Evolutionary conservation across 1,140 invertebrate genomes (phyloP).

Genomic region (Cecropterus lyciades): DNA sequence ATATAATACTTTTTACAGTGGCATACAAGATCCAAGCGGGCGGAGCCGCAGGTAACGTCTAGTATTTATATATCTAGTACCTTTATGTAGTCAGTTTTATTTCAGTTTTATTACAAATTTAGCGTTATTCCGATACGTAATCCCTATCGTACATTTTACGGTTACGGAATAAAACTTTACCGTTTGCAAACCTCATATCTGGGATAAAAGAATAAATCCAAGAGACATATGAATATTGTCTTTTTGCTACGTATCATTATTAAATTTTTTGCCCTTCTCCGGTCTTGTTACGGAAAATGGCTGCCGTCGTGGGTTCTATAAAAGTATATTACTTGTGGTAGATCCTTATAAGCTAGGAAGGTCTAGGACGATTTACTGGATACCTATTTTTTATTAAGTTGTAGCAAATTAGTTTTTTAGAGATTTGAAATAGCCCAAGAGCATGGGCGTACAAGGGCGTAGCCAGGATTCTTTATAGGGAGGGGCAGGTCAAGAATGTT

Average conservation of each 20-base stretch:
- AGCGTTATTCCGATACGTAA: not conserved
- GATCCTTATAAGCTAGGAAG: not conserved
- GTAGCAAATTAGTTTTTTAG: no score
- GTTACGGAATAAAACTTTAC: conserved; percentile 16
- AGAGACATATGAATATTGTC: conserved; percentile 31
- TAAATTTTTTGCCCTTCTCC: conserved; percentile 29
- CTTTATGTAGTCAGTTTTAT: no score
- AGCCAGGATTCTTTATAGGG: no score
- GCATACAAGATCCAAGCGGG: no score
- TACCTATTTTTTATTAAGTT: no score
- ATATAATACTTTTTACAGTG: no score
- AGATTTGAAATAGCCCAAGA: no score
- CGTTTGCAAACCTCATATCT: conserved; percentile 16
- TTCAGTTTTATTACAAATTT: not conserved
- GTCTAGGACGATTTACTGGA: not conserved
- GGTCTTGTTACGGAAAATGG: conserved; percentile 22
- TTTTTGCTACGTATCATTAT: conserved; percentile 33
- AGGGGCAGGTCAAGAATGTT: no score
- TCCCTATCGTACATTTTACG: conserved; percentile 7
- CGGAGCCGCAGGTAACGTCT: no score
- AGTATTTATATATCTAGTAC: no score
- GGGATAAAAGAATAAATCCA: conserved; percentile 20
- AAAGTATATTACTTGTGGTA: conserved; percentile 3
- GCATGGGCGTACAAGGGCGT: no score
- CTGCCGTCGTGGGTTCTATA: conserved; percentile 3